Percentiles rank a stretch among this genome's conserved stretches.
Evolutionary conservation across 2,797 vertebrate genomes (phyloP).

Genomic region (Lepus oiostolus): DNA sequence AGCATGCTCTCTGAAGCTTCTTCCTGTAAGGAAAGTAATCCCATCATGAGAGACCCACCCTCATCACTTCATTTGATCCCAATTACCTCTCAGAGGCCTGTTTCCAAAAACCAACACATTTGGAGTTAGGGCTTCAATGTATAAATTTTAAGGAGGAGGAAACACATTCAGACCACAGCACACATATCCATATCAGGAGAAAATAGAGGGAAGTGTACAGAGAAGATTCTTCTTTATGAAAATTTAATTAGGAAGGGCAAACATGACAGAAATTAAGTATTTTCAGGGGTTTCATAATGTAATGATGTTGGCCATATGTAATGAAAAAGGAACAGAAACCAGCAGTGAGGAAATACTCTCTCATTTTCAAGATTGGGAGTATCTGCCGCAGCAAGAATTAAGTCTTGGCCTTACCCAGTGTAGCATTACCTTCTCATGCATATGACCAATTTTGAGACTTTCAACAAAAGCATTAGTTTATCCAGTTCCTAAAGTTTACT

Average conservation of each 20-base stretch:
- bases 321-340: not conserved
- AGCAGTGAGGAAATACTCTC: not conserved
- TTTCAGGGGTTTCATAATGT: not conserved
- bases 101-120: not conserved
- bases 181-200: not conserved
- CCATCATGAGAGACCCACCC: not conserved
- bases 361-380: not conserved
- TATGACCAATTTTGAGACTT: not conserved
- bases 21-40: not conserved
- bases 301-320: not conserved
- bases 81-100: not conserved
- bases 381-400: not conserved
- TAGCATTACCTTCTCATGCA: not conserved
- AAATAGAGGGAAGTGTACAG: not conserved
- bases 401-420: not conserved
- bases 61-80: not conserved
- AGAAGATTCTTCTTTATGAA: not conserved
- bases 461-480: not conserved
- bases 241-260: not conserved
- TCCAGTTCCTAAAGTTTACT: not conserved
- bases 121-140: not conserved
- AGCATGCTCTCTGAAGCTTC: not conserved
- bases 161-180: not conserved
- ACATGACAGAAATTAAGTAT: not conserved
- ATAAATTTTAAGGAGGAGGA: not conserved